phyloP scores from a whole-genome alignment of 2,888 invertebrate genomes.

The Conus canariensis region DNA sequence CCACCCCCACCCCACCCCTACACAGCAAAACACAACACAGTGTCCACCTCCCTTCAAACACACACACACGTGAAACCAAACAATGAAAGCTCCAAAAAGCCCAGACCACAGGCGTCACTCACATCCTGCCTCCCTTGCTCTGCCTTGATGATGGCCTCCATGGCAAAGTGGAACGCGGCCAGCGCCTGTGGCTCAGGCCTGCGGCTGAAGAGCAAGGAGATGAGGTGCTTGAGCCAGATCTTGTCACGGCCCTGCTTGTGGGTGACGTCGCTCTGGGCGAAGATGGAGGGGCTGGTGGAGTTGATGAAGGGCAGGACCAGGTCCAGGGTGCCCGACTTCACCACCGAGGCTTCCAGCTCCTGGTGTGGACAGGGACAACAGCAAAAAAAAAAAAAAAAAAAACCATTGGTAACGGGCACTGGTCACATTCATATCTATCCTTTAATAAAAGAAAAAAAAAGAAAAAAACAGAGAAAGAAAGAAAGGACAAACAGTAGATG shows the following conservation, averaged over 20 bases:
- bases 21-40: background rate
- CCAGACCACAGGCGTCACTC: constrained; percentile 29
- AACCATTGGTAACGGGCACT: too few species aligned
- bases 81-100: background rate
- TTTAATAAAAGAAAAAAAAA: too few species aligned
- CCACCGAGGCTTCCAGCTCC: constrained; percentile 97
- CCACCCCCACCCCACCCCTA: too few species aligned
- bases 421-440: too few species aligned
- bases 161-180: constrained; percentile 98
- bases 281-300: constrained; percentile 95
- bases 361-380: background rate
- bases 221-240: constrained; percentile 94
- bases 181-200: constrained; percentile 96
- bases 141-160: constrained; percentile 99
- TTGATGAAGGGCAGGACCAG: constrained; percentile 97
- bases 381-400: background rate
- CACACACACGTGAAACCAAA: background rate
- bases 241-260: constrained; percentile 98
- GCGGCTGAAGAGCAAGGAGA: constrained; percentile 95
- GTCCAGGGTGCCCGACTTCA: constrained; percentile 96
- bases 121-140: constrained; percentile 77
- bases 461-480: too few species aligned
- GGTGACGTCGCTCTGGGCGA: constrained; percentile 87
- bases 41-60: background rate
- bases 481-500: too few species aligned